Percentiles rank a stretch among this genome's conserved stretches.
Evolutionary conservation across 1,140 invertebrate genomes (phyloP).

Genomic region (Sipha flava): DNA sequence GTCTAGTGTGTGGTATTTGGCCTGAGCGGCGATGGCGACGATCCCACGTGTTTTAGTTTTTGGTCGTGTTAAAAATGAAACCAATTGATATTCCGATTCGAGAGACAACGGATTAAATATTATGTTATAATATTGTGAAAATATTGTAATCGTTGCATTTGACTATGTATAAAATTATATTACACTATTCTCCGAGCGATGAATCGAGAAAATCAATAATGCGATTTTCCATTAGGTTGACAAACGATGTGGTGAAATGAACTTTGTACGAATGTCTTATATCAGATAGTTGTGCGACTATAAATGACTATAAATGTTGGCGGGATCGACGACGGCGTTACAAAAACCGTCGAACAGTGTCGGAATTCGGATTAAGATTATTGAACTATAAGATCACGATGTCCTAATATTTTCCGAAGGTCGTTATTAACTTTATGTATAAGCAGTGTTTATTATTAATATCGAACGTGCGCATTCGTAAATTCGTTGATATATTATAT

Average conservation of each 20-base stretch:
- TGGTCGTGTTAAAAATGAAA: slow-evolving; percentile 1
- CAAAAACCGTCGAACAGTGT: neutral
- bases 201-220: neutral
- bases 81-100: too few relatives aligned
- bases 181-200: neutral
- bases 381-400: slow-evolving; percentile 1
- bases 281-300: neutral
- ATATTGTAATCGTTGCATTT: neutral
- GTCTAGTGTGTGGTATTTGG: neutral
- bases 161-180: too few relatives aligned
- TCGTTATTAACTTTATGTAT: neutral
- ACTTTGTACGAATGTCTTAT: neutral
- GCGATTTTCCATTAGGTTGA: too few relatives aligned
- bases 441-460: neutral
- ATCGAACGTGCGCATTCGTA: neutral
- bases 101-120: too few relatives aligned
- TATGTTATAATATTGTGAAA: neutral
- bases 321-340: neutral
- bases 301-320: neutral
- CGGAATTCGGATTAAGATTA: neutral
- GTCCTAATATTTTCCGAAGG: neutral
- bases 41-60: neutral
- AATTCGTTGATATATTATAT: neutral
- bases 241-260: neutral
- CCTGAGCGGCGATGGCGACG: too few relatives aligned